A percentile compares a stretch with the other conserved stretches of the same genome.
These are phyloP conservation scores for Epistrophe grossulariae DNA, from an alignment of 2,888 invertebrate species.

Conservation along the genomic window DNA sequence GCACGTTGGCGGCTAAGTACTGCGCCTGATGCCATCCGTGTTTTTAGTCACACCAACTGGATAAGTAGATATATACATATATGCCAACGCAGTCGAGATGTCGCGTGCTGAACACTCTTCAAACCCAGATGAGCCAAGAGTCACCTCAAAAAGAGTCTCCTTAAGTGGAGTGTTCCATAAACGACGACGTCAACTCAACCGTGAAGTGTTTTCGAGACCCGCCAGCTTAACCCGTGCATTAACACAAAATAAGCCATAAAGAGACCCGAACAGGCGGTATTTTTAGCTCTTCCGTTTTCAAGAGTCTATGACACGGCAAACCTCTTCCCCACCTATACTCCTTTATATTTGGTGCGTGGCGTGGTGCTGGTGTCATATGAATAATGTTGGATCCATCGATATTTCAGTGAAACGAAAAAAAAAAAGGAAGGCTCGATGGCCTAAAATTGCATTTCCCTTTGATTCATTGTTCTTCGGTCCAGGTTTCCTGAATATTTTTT, in stretches of 20 bases:
- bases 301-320: not conserved
- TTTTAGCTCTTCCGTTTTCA: constrained; percentile 56
- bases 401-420: constrained; percentile 1
- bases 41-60: constrained; percentile 47
- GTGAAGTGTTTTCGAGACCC: constrained; percentile 65
- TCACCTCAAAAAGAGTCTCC: constrained; percentile 66
- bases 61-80: constrained; percentile 26
- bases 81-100: constrained; percentile 22
- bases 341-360: not conserved
- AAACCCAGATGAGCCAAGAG: constrained; percentile 48
- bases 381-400: constrained; percentile 52
- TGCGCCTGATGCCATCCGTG: constrained; percentile 35
- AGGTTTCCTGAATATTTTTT: not conserved
- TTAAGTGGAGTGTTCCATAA: constrained; percentile 72
- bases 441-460: constrained; percentile 66
- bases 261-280: constrained; percentile 48
- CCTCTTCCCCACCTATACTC: not conserved
- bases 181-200: constrained; percentile 68
- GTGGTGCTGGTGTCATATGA: constrained; percentile 1
- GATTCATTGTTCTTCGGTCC: constrained; percentile 50
- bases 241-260: constrained; percentile 57
- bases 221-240: constrained; percentile 70
- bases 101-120: constrained; percentile 58
- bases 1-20: not conserved
- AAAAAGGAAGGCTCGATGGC: constrained; percentile 23